Percentiles rank a stretch among this genome's conserved stretches.
Evolutionary conservation across 2,888 invertebrate species (phyloP).

Genomic region (Agrilus cyanescens): DNA sequence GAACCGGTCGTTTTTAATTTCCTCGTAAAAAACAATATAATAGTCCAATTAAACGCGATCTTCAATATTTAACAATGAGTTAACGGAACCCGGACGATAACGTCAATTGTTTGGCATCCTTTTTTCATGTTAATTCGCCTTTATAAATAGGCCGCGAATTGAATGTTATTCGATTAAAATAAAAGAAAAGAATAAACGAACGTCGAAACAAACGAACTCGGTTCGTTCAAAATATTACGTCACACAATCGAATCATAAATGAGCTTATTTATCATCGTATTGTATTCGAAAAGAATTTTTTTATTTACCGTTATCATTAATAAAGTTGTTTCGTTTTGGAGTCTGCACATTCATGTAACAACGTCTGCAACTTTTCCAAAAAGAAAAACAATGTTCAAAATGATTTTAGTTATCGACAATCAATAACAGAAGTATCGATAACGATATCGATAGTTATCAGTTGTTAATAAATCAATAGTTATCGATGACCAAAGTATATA

Average conservation of each 20-base stretch:
- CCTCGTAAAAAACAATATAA: slow-evolving; percentile 19
- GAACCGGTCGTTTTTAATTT: slow-evolving; percentile 15
- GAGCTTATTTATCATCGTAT: no score
- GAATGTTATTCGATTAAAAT: slow-evolving; percentile 11
- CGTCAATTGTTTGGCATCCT: slow-evolving; percentile 11
- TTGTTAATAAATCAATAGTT: no score
- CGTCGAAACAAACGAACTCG: slow-evolving; percentile 4
- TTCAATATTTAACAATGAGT: slow-evolving; percentile 19
- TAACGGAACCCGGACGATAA: slow-evolving; percentile 14
- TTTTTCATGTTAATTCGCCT: slow-evolving; percentile 15
- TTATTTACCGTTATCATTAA: no score
- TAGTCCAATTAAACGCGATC: slow-evolving; percentile 23
- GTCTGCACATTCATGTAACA: no score
- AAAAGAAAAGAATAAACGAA: slow-evolving; percentile 7
- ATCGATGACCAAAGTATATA: no score
- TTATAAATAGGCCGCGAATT: slow-evolving; percentile 14
- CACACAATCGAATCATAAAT: background rate
- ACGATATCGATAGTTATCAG: no score
- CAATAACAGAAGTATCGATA: no score
- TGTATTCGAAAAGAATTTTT: no score
- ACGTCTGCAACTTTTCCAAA: no score
- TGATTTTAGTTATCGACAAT: no score
- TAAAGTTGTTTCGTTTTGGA: no score
- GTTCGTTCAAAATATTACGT: slow-evolving; percentile 10
- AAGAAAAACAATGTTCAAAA: no score